Evolutionary conservation across 1,140 invertebrate genomes (phyloP).

Genomic region (Heliconius melpomene): DNA sequence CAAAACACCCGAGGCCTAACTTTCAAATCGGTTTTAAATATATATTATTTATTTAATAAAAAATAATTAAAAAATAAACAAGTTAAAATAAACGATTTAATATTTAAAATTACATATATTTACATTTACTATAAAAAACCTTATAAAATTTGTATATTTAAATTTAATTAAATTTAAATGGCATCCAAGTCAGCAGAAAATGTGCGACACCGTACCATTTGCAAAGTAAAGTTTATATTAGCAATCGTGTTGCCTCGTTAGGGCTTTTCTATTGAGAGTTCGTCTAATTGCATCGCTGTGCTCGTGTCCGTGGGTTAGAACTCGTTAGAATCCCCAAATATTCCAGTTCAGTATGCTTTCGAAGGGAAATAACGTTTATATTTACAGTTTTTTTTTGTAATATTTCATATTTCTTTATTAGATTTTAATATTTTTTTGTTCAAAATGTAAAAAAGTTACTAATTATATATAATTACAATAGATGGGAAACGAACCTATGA

Average conservation of each 20-base stretch:
- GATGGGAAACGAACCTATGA: too few species aligned
- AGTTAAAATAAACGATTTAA: too few species aligned
- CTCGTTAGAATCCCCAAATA: neutral
- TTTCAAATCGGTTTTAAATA: too few species aligned
- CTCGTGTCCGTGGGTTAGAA: neutral
- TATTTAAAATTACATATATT: too few species aligned
- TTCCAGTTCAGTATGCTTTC: neutral
- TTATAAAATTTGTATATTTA: neutral
- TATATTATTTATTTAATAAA: too few species aligned
- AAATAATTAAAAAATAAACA: too few species aligned
- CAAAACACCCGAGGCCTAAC: too few species aligned
- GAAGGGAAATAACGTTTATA: neutral
- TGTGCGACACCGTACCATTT: constrained; percentile 34
- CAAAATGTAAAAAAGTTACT: too few species aligned
- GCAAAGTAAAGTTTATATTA: constrained; percentile 34
- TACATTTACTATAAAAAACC: neutral
- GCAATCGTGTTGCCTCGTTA: constrained; percentile 35
- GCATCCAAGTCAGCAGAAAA: constrained; percentile 23
- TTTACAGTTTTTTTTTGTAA: neutral
- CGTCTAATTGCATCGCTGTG: constrained; percentile 15
- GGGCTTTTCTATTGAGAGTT: constrained; percentile 29
- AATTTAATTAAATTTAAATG: constrained; percentile 22
- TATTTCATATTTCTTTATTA: neutral
- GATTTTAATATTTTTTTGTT: neutral
- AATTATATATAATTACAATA: too few species aligned